Evolutionary conservation across 2,797 vertebrate genomes (phyloP).

Genomic region (Bucorvus abyssinicus): DNA sequence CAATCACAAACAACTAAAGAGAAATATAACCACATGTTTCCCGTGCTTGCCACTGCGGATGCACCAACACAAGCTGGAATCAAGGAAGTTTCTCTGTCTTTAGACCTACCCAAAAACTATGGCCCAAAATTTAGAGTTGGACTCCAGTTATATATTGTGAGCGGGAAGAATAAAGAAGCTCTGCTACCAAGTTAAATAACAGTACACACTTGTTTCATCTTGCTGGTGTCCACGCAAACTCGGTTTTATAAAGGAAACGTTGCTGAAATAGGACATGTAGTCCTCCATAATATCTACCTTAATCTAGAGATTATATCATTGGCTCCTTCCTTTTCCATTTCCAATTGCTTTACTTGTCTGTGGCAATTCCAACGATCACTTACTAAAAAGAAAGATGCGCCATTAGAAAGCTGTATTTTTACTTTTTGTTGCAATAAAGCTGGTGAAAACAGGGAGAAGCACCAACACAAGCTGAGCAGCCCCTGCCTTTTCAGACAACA

Average conservation of each 20-base stretch:
- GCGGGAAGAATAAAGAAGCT: not conserved
- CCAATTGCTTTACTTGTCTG: not conserved
- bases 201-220: not conserved
- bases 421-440: not conserved
- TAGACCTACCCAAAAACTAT: not conserved
- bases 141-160: not conserved
- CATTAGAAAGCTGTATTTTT: not conserved
- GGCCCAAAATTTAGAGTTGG: not conserved
- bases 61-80: not conserved
- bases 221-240: not conserved
- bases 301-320: not conserved
- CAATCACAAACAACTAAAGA: slow-evolving; percentile 12
- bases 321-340: not conserved
- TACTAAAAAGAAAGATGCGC: not conserved
- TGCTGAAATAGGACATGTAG: not conserved
- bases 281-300: not conserved
- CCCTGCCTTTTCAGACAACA: not conserved
- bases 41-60: not conserved
- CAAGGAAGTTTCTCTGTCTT: not conserved
- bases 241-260: not conserved
- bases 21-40: slow-evolving; percentile 34
- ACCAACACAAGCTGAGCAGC: not conserved
- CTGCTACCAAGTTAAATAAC: not conserved
- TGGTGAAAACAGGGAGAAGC: not conserved
- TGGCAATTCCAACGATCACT: not conserved